Percentiles rank a stretch among this genome's conserved stretches.
These are phyloP conservation scores for Ctenodactylus gundi DNA, from an alignment of 2,113 vertebrate genomes.

Conservation along the genomic window DNA sequence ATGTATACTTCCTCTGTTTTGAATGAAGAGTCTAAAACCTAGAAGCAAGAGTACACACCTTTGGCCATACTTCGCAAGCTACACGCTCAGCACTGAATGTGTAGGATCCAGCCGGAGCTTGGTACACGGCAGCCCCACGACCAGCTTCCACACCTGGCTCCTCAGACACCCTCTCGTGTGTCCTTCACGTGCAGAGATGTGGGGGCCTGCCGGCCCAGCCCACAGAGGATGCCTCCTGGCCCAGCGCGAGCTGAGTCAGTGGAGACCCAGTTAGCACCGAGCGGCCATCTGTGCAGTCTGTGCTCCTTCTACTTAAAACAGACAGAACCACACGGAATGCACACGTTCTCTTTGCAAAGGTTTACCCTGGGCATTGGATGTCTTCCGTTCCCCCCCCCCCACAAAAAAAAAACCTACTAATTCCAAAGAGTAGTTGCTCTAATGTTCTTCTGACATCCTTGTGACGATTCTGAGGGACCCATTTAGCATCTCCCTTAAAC, in stretches of 20 bases:
- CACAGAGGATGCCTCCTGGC: neutral
- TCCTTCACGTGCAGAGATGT: neutral
- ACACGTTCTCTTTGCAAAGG: neutral
- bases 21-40: neutral
- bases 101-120: too few relatives aligned
- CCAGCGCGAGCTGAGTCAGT: neutral
- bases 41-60: neutral
- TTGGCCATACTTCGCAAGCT: neutral
- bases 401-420: neutral
- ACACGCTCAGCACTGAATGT: neutral
- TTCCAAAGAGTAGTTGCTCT: constrained; percentile 24
- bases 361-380: neutral
- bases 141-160: neutral
- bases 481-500: neutral
- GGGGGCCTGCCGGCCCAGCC: neutral
- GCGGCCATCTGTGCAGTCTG: neutral
- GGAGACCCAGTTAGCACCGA: neutral
- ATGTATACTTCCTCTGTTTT: neutral
- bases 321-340: neutral
- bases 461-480: neutral
- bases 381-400: neutral
- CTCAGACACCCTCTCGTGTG: neutral
- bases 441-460: neutral
- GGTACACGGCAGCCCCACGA: neutral
- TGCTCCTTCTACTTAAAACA: neutral